Evolutionary conservation across 2,888 invertebrate species (phyloP).

Genomic region (Criorhina ranunculi): DNA sequence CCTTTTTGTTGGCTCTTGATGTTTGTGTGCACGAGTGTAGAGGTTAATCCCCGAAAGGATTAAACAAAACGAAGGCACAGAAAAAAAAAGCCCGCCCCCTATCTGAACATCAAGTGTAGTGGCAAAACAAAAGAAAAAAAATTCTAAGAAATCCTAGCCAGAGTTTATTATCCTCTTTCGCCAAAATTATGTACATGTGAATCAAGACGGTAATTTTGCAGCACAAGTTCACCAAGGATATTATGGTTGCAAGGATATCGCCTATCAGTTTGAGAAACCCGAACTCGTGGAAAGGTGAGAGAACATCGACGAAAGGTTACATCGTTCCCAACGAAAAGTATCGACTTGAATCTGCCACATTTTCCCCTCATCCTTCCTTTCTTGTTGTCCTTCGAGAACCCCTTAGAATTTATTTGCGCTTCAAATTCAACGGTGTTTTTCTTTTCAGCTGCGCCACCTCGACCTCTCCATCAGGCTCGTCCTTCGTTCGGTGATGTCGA

Average conservation of each 20-base stretch:
- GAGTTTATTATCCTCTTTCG: constrained; percentile 72
- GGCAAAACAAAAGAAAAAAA: constrained; percentile 48
- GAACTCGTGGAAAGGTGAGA: constrained; percentile 52
- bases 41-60: constrained; percentile 74
- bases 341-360: constrained; percentile 39
- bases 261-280: constrained; percentile 51
- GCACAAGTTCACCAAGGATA: constrained; percentile 44
- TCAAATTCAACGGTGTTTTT: constrained; percentile 36
- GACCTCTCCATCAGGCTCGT: constrained; percentile 32
- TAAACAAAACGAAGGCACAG: constrained; percentile 67
- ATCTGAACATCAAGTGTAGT: constrained; percentile 7
- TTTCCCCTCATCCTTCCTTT: background rate
- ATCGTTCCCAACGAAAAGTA: constrained; percentile 57
- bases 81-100: constrained; percentile 19
- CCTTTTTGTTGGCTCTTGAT: constrained; percentile 33
- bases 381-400: constrained; percentile 41
- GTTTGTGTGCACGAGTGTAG: constrained; percentile 45
- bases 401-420: constrained; percentile 61
- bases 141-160: constrained; percentile 62
- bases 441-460: constrained; percentile 33
- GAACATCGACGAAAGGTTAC: constrained; percentile 58
- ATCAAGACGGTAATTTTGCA: constrained; percentile 71
- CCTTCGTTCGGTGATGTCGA: constrained; percentile 44
- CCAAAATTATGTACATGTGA: constrained; percentile 62
- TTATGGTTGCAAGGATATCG: constrained; percentile 47